Conservation (phyloP, 2,797 vertebrate genomes). For the Coranthus polyacanthus region DNA sequence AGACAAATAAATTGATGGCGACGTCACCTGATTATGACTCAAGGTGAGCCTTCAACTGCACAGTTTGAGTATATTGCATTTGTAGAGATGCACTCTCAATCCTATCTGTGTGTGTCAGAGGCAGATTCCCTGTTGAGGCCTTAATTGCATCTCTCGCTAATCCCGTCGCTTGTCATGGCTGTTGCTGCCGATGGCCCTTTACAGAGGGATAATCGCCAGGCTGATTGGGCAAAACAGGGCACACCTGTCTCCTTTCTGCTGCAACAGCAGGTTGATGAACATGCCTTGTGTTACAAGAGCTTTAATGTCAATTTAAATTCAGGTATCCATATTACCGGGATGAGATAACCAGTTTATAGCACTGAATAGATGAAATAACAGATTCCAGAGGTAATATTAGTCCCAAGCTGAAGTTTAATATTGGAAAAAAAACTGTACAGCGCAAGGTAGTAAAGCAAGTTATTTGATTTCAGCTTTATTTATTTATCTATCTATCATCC, state of each 20-base stretch:
- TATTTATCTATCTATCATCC: slow-evolving; percentile 1
- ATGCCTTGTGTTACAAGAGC: slow-evolving; percentile 27
- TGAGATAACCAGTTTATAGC: slow-evolving; percentile 13
- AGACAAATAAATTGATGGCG: slow-evolving; percentile 52
- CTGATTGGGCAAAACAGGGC: slow-evolving; percentile 70
- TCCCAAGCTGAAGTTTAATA: slow-evolving; percentile 4
- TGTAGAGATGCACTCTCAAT: slow-evolving; percentile 56
- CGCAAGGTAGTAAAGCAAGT: slow-evolving; percentile 4
- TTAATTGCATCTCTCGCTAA: slow-evolving; percentile 83
- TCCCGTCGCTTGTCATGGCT: slow-evolving; percentile 71
- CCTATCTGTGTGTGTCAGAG: slow-evolving; percentile 72
- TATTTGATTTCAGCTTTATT: slow-evolving; percentile 15
- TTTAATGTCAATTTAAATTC: slow-evolving; percentile 46
- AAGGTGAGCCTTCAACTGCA: slow-evolving; percentile 69
- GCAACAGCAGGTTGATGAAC: slow-evolving; percentile 58
- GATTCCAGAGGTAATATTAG: slow-evolving; percentile 22
- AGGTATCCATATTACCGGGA: slow-evolving; percentile 18
- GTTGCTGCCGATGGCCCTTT: slow-evolving; percentile 64
- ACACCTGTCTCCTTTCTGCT: slow-evolving; percentile 68
- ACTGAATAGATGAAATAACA: slow-evolving; percentile 13
- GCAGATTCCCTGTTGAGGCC: slow-evolving; percentile 71
- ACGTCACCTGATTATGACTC: slow-evolving; percentile 59
- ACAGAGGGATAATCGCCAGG: slow-evolving; percentile 70
- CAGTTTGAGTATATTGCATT: slow-evolving; percentile 54
- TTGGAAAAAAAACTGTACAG: neutral